A percentile compares a stretch with the other conserved stretches of the same genome.
These are phyloP conservation scores for Plecturocebus donacophilus DNA, from an alignment of 2,113 vertebrate species.

Conservation along the genomic window DNA sequence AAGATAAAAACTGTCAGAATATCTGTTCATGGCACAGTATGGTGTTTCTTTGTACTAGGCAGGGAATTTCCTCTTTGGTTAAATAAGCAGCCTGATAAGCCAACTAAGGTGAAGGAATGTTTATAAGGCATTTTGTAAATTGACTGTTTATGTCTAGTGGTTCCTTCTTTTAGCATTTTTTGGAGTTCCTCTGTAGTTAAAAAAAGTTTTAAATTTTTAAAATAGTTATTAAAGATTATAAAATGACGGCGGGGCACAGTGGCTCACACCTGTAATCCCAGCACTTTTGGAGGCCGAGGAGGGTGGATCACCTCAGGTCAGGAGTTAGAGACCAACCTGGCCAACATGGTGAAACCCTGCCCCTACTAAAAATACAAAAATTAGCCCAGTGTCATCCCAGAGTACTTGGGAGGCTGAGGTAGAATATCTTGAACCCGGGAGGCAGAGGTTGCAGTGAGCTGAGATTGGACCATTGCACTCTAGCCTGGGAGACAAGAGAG, in stretches of 20 bases:
- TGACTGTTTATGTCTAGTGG: neutral
- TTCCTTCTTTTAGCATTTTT: conserved; percentile 29
- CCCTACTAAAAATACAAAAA: no score
- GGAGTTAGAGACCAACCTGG: no score
- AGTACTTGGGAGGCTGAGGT: no score
- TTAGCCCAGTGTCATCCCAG: no score
- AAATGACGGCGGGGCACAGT: neutral
- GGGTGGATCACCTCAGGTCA: no score
- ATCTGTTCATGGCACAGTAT: neutral
- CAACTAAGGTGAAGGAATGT: conserved; percentile 13
- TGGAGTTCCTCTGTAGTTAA: neutral
- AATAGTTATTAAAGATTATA: neutral
- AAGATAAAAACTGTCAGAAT: neutral
- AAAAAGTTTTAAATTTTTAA: neutral
- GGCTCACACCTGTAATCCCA: no score
- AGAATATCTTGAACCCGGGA: no score
- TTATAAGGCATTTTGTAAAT: conserved; percentile 50
- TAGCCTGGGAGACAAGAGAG: no score
- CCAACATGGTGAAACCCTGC: no score
- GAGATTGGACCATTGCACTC: no score
- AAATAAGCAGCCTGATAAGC: neutral
- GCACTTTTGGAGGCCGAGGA: no score
- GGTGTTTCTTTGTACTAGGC: conserved; percentile 4
- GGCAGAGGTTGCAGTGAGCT: no score
- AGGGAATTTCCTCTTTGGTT: neutral